Evolutionary conservation across 2,888 invertebrate species (phyloP).

Genomic region (Cephus rjabovi): DNA sequence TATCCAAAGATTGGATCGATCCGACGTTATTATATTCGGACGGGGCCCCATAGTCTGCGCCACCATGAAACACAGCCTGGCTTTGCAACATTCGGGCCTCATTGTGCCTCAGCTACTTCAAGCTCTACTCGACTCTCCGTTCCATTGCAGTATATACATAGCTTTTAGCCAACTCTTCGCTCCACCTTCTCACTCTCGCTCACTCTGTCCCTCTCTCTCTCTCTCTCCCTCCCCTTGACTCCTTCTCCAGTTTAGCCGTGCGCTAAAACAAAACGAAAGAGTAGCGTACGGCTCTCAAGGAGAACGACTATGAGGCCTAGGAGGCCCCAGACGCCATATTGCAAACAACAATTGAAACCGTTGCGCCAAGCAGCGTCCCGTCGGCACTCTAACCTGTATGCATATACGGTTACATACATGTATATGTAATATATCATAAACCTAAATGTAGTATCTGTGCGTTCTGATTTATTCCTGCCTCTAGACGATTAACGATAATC

Average conservation of each 20-base stretch:
- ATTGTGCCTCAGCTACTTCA: conserved; percentile 36
- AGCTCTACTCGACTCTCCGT: conserved; percentile 11
- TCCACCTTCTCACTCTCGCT: not conserved
- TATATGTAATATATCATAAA: not conserved
- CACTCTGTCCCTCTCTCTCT: conserved; percentile 3
- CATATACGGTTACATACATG: not conserved
- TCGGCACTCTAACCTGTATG: not conserved
- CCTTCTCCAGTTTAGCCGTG: conserved; percentile 23
- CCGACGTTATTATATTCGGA: not conserved
- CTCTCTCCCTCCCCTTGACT: not conserved
- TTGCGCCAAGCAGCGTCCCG: conserved; percentile 39
- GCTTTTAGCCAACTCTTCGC: not conserved
- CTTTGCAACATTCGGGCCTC: conserved; percentile 55
- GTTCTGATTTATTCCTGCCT: not conserved
- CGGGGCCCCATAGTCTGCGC: not conserved
- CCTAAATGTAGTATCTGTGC: not conserved
- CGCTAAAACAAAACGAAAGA: conserved; percentile 62
- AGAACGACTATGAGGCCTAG: conserved; percentile 61
- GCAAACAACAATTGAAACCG: conserved; percentile 64
- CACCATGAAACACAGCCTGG: conserved; percentile 20
- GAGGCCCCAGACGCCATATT: conserved; percentile 54
- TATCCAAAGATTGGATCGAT: not conserved
- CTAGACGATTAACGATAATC: not conserved
- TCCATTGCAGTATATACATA: not conserved
- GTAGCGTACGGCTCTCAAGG: conserved; percentile 60